Base-by-base conservation (phyloP, 1,140 invertebrate genomes). In the Antheraea mylitta region DNA sequence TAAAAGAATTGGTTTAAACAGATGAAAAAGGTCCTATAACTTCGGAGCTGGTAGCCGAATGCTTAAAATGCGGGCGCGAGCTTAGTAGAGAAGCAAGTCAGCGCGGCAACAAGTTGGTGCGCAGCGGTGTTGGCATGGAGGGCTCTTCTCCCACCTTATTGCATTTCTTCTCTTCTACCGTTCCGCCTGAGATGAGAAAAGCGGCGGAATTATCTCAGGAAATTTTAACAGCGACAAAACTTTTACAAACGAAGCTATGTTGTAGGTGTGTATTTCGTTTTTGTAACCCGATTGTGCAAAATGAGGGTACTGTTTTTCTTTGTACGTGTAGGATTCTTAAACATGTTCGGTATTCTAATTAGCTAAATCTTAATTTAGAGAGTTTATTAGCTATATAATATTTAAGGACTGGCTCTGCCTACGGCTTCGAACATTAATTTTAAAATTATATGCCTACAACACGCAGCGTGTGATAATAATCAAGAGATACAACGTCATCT, bases 211-310 rank as follows among this genome's bases (percentile, higher is more conserved):
- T 78, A 0, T 89, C 87, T 0, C 76, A 90, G 36, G 89, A 91
- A 70, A 75, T 91, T 0, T 68, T 91, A 0, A 79, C 81, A 0
- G 85, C 89, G 1, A 90, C 89, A 0, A 90, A 91, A 48, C 64
- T 91, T 45, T 66, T 91, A 71, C 89, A 89, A 71, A 83, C 86
- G 78, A 90, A 89, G 67, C 61, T 90, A 48, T 83, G 80, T 74
- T 73, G 79, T 10, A 76, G 75, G 86, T 88, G 79, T 73, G 70
- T 64, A 3, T 19, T 19, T 53, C 38, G 13, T 53, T 16, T 53
- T 13, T 53, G 22, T 30, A 30, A 4, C 22, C 22, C 22, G 1
- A 30, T 30, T 30, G 22, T 30, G 22, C 22, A 30, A 4, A 30
- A 30, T 1, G 22, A n/a, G n/a, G n/a, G n/a, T n/a, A n/a, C n/a